Base-by-base conservation (phyloP, 2,113 vertebrate genomes). In the Poecile atricapillus region DNA sequence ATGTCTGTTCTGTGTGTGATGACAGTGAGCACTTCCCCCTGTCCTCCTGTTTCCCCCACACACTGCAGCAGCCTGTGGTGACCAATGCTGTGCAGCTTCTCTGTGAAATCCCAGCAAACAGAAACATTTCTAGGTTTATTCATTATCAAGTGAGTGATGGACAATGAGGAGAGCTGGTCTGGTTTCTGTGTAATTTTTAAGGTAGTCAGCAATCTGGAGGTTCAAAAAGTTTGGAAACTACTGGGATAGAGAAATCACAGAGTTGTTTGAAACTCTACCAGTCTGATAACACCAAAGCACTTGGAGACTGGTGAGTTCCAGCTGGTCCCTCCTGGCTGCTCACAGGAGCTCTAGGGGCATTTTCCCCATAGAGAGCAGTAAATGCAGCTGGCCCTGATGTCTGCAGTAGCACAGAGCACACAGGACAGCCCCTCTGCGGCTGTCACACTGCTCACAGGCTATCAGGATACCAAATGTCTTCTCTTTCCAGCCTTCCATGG, bases 401-500 rank as follows among this genome's bases (percentile, higher is more conserved):
- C 90, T 60, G 44, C 82, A 46, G 12, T 6, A 80, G 22, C 47
- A 13, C 19, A 33, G 37, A 44, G 43, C 39, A 10, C 41, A 59
- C 59, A 82, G 74, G 41, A 85, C 10, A 84, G 79, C 65, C 87
- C 52, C 67, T 47, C 67, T 50, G 89, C 63, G 91, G 92, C 93
- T 95, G 87, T 93, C 86, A 47, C 27, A 43, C 71, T 88, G 91
- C 81, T 89, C 82, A 73, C 91, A 76, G 71, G 90, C 94, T 83
- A 87, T 44, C 25, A 7, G 87, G 70, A 81, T 31, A 86, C 62
- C 90, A 79, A 89, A 79, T 41, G 53, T 46, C 81, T 83, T 76
- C 58, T 75, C 80, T 84, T 83, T 87, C 82, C 75, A 80, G 35
- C 70, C 89, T 80, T 87, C 73, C 73, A 89, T 7, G 49, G 73